Evolutionary conservation across 2,113 vertebrate species (phyloP).

Genomic region (Orthonyx spaldingii): DNA sequence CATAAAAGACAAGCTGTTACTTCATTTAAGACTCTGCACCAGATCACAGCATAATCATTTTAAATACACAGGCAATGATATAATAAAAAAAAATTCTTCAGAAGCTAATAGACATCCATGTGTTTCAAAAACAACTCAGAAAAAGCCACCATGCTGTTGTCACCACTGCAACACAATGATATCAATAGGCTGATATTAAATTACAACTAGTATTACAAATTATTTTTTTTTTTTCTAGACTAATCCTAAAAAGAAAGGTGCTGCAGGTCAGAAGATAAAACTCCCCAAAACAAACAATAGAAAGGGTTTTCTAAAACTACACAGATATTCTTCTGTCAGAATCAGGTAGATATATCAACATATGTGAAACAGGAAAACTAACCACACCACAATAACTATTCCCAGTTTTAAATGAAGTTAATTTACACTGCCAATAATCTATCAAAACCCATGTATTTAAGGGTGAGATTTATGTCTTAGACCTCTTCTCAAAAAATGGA

Average conservation of each 20-base stretch:
- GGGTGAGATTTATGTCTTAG: not conserved
- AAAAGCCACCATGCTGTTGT: not conserved
- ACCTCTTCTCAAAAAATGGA: not conserved
- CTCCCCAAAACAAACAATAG: rapidly evolving
- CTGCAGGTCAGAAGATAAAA: not conserved
- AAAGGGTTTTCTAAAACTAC: not conserved
- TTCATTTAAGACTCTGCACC: conserved; percentile 52
- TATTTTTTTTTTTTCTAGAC: not conserved
- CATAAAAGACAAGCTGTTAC: conserved; percentile 71
- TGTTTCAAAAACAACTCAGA: not conserved
- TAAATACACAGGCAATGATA: conserved; percentile 38
- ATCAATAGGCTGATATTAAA: not conserved
- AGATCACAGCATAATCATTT: conserved; percentile 39
- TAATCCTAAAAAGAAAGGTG: not conserved
- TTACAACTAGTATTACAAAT: not conserved
- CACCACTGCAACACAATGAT: not conserved
- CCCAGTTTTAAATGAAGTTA: not conserved
- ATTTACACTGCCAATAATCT: not conserved
- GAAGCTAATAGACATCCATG: not conserved
- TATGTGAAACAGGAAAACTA: not conserved
- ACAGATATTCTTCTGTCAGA: not conserved
- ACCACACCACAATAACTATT: not conserved
- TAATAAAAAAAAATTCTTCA: not conserved
- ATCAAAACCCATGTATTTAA: not conserved
- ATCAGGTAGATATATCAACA: not conserved